Base-by-base conservation (phyloP, 1,140 invertebrate species). In the Drosophila tristis region DNA sequence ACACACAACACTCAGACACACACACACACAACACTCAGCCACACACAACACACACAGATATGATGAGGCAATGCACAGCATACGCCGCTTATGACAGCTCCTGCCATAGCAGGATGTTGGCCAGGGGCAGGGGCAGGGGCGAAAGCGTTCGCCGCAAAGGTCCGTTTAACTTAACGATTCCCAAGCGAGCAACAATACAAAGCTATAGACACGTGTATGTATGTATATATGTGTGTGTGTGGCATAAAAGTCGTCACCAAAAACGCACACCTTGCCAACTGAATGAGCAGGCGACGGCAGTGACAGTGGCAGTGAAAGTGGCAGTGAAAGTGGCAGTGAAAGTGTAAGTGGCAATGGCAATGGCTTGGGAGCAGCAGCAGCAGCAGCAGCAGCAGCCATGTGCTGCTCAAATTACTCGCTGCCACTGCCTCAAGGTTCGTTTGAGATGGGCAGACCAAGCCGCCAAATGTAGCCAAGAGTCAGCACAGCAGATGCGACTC, bases 151-250 rank as follows among this genome's bases (percentile, higher is more conserved):
- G 81, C 55, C 80, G 80, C 80, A 80, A 80, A 85, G 80, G 80
- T 85, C 76, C 80, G 76, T 85, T 84, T 84, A 84, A 84, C 76
- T 80, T 84, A 87, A 87, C 72, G 72, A 44, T 66, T 75, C 71
- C 72, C 72, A 74, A 35, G 72, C 71, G 72, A 50, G 47, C 78
- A 79, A 70, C 71, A 65, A 54, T 53, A 54, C 42, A 54, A 39
- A 39, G 35, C 35, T 11, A 39, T 13, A 39, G 35, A 39, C 35
- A 60, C 48, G 15, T 54, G 65, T 54, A 4, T 67, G 16, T 16
- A 16, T 16, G 16, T 16, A 1, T 16, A 1, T 16, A 16, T 39
- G 35, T 50, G 13, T 43, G 51, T 20, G 39, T 54, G 42, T 25
- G 31, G 45, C 70, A 73, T 63, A 74, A 63, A 74, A 74, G 51